A percentile compares a stretch with the other conserved stretches of the same genome.
These are phyloP conservation scores for Plestiodon gilberti DNA, from an alignment of 2,113 vertebrate genomes.

Conservation along the genomic window DNA sequence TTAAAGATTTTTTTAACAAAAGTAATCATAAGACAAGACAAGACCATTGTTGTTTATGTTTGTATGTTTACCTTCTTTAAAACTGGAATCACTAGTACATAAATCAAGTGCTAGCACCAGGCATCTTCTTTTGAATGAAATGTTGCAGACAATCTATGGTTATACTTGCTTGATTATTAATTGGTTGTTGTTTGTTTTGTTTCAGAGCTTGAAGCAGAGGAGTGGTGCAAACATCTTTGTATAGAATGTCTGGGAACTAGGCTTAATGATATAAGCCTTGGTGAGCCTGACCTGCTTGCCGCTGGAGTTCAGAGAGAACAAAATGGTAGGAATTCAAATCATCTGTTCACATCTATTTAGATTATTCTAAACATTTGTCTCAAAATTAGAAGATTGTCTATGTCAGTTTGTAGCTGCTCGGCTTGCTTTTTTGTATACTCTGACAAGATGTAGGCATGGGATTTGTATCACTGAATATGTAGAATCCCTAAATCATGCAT, in stretches of 20 bases:
- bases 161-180: neutral
- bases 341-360: neutral
- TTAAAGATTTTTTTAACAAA: neutral
- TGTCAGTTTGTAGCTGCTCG: neutral
- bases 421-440: neutral
- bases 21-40: neutral
- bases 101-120: neutral
- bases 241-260: conserved; percentile 94
- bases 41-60: neutral
- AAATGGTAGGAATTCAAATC: conserved; percentile 84
- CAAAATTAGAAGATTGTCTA: neutral
- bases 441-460: neutral
- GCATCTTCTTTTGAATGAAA: accelerated
- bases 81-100: neutral
- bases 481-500: neutral
- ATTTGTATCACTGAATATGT: neutral
- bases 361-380: neutral
- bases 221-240: conserved; percentile 98
- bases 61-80: neutral
- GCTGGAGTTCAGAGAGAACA: conserved; percentile 97
- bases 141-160: neutral
- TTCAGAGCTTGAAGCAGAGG: conserved; percentile 96
- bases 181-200: conserved; percentile 30
- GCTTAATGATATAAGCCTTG: conserved; percentile 97
- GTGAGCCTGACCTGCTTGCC: conserved; percentile 97